phyloP scores from a whole-genome alignment of 2,888 invertebrate genomes.

The Orchestes rusci region DNA sequence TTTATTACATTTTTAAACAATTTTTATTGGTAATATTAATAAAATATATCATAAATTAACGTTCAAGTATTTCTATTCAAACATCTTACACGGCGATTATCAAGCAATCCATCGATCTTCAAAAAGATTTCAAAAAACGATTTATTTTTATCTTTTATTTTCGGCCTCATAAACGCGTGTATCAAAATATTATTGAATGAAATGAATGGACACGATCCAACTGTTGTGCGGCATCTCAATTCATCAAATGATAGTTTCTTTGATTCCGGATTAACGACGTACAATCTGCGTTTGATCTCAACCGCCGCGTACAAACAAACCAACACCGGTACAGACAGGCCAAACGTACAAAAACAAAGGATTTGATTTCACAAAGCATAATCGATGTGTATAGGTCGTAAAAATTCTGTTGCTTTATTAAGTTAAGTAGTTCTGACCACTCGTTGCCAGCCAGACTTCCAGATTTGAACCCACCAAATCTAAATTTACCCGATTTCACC shows the following conservation, averaged over 20 bases:
- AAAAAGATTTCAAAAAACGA: too few relatives aligned
- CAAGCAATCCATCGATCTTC: too few relatives aligned
- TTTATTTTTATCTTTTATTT: too few relatives aligned
- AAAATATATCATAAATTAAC: too few relatives aligned
- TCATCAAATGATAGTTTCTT: conserved; percentile 45
- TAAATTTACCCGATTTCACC: too few relatives aligned
- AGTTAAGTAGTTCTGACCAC: conserved; percentile 1
- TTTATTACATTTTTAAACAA: too few relatives aligned
- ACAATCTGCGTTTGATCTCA: conserved; percentile 40
- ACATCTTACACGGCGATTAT: too few relatives aligned
- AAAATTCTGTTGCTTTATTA: conserved; percentile 17
- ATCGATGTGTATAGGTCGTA: conserved; percentile 21
- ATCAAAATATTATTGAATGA: conserved; percentile 43
- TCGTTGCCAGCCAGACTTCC: conserved; percentile 29
- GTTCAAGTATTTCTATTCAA: too few relatives aligned
- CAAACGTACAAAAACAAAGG: conserved; percentile 42
- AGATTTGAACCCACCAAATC: too few relatives aligned
- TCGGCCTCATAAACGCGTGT: too few relatives aligned
- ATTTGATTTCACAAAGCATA: conserved; percentile 39
- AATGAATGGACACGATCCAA: conserved; percentile 42
- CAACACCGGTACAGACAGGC: conserved; percentile 35
- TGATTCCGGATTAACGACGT: conserved; percentile 44
- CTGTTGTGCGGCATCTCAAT: conserved; percentile 38
- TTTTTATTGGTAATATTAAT: too few relatives aligned
- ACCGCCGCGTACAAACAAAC: conserved; percentile 41